Conservation (phyloP, 2,797 vertebrate species). For the Coregonus ussuriensis region DNA sequence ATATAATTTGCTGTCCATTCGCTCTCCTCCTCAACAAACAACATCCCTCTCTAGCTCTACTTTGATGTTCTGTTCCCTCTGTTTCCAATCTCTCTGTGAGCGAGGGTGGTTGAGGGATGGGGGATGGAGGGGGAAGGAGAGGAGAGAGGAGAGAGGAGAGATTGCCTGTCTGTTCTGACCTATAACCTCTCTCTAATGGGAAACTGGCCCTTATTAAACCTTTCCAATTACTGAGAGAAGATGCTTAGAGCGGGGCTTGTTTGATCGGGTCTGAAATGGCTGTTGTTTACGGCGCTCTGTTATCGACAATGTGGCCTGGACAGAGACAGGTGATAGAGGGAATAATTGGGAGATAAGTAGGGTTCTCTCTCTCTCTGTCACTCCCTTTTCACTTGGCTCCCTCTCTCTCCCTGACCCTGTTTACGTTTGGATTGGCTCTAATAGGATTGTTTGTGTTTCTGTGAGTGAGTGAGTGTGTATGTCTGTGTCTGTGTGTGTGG, state of each 20-base stretch:
- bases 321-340: neutral
- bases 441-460: neutral
- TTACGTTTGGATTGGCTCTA: neutral
- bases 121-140: neutral
- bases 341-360: neutral
- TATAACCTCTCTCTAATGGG: neutral
- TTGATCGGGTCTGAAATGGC: slow-evolving; percentile 4
- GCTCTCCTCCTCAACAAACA: neutral
- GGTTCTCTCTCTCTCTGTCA: neutral
- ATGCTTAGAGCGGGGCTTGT: neutral
- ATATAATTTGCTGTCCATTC: neutral
- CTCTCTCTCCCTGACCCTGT: neutral
- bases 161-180: neutral
- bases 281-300: neutral
- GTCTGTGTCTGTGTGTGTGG: too few relatives aligned
- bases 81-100: neutral
- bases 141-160: neutral
- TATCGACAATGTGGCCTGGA: slow-evolving; percentile 1
- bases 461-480: neutral
- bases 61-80: neutral
- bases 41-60: neutral
- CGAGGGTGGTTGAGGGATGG: neutral
- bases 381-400: neutral
- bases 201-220: slow-evolving; percentile 10
- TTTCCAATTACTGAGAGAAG: neutral